Evolutionary conservation across 2,113 vertebrate species (phyloP), one percentile per base, ranked within the genome.

Genomic region (Protobothrops mucrosquamatus): DNA sequence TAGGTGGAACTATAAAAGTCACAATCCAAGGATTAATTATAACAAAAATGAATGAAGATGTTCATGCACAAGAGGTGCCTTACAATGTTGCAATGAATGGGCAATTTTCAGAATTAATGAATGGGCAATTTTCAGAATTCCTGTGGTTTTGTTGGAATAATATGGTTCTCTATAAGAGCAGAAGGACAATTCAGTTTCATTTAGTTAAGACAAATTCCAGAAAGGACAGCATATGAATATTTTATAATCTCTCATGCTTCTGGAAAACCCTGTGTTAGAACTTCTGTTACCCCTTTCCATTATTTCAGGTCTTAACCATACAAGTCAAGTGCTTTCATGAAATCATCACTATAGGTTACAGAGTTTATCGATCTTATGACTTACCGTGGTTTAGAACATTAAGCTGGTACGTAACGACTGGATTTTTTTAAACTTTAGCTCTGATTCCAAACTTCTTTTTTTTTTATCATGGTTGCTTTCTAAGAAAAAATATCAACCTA

Each of bases 241-340:
- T 14, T 54, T 93, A 88, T 22, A 24, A 85, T 5, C 9, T 56
- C 20, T 56, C 34, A 18, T 56, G 18, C 46, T 48, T 85, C 14
- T 26, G 29, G 86, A 34, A 51, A 9, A 26, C 12, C 61, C 26
- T 46, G 2, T 22, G 48, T n/a, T 87, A 24, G 26, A 87, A 64
- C 22, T 51, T 64, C 8, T 90, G 34, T 43, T 14, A 34, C n/a
- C n/a, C n/a, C 92, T 96, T 96, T n/a, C 95, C 23, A 96, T 95
- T 52, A 23, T 96, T 97, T 92, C 93, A 99, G 99, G 99, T 99
- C 89, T 98, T 99, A 97, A 97, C 96, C 88, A 97, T 99, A 95
- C 99, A 99, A 94, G 99, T 99, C 96, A 99, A 99, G 92, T 99
- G 99, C 95, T 99, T 99, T 97, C 99, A 99, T 0, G 99, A 99